These are phyloP conservation scores for Rhyacophila brunnea DNA, from an alignment of 1,140 invertebrate species.

Conservation along the genomic window DNA sequence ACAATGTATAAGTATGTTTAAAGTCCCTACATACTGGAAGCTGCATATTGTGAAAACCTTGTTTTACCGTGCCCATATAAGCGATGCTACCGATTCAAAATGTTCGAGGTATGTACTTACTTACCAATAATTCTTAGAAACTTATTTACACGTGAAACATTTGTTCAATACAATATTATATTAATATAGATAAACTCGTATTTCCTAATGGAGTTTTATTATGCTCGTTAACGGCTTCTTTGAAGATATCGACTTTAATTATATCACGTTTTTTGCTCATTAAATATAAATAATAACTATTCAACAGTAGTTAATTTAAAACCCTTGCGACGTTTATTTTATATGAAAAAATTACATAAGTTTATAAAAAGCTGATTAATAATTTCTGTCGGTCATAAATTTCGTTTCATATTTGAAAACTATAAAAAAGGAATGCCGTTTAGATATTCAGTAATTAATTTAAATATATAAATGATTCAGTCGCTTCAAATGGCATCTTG, in stretches of 20 bases:
- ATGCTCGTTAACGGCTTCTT: constrained; percentile 8
- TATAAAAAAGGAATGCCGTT: not conserved
- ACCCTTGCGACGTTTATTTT: constrained; percentile 5
- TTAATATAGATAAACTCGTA: constrained; percentile 21
- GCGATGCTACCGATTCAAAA: not conserved
- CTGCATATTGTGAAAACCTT: too few species aligned
- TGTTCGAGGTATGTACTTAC: too few species aligned
- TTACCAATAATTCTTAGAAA: constrained; percentile 6
- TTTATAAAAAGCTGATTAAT: constrained; percentile 3
- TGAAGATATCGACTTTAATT: constrained; percentile 11
- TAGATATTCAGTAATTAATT: not conserved
- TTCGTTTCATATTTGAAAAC: constrained; percentile 1
- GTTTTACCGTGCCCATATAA: too few species aligned
- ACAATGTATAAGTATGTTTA: too few species aligned
- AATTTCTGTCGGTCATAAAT: constrained; percentile 1
- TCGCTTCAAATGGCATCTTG: not conserved
- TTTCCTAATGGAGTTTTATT: constrained; percentile 18
- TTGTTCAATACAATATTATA: constrained; percentile 18
- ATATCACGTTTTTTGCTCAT: constrained; percentile 16
- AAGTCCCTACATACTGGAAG: too few species aligned
- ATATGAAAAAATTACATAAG: not conserved
- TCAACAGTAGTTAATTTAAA: constrained; percentile 4
- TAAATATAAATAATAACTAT: constrained; percentile 19
- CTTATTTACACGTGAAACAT: constrained; percentile 5
- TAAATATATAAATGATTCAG: not conserved